Evolutionary conservation across 1,140 invertebrate species (phyloP).

Genomic region (Zaprionus ornatus): DNA sequence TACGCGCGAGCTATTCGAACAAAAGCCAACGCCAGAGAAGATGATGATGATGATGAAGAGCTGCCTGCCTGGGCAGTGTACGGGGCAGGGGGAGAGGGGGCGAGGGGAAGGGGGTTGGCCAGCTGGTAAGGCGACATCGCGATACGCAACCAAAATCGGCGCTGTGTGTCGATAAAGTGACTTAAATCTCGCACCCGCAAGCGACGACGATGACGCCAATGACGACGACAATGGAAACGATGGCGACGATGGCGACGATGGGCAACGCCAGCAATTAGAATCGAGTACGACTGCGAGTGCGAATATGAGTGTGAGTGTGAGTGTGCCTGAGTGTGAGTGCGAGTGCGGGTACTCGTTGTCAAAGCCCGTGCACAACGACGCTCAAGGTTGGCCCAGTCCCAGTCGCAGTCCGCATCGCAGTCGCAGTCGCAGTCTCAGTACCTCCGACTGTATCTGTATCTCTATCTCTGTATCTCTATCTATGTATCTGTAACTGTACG

Average conservation of each 20-base stretch:
- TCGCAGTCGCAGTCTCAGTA: constrained; percentile 14
- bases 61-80: background rate
- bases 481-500: background rate
- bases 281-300: constrained; percentile 45
- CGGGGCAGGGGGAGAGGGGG: background rate
- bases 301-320: background rate
- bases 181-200: constrained; percentile 82
- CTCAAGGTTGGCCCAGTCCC: constrained; percentile 66
- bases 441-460: constrained; percentile 14
- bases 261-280: constrained; percentile 71
- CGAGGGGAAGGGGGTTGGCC: background rate
- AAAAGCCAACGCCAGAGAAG: constrained; percentile 51
- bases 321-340: background rate
- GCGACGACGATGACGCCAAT: constrained; percentile 59
- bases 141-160: constrained; percentile 70
- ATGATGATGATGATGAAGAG: constrained; percentile 42
- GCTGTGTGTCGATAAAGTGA: constrained; percentile 73
- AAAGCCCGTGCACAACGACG: constrained; percentile 35
- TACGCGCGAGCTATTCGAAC: constrained; percentile 57
- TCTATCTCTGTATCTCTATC: constrained; percentile 17
- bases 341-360: constrained; percentile 31
- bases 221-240: constrained; percentile 35
- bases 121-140: constrained; percentile 46
- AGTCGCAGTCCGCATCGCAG: constrained; percentile 30
- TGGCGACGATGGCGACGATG: constrained; percentile 30